A percentile compares a stretch with the other conserved stretches of the same genome.
These are phyloP conservation scores for Microctenopoma stevenorrisi DNA, from an alignment of 2,797 vertebrate genomes.

Conservation along the genomic window DNA sequence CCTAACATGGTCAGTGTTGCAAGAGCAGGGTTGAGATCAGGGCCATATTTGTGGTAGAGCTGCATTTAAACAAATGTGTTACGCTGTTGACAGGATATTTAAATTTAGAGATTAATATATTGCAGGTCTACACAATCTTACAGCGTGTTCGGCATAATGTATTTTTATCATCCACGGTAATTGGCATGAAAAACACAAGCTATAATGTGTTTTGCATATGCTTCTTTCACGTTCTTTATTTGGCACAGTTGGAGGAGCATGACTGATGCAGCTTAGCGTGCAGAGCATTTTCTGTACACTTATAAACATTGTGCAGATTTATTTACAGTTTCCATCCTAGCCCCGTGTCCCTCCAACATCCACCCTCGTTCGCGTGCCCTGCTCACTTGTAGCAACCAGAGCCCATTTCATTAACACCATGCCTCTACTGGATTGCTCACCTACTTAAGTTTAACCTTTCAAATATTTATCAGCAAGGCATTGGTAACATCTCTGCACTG, in stretches of 20 bases:
- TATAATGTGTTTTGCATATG: not conserved
- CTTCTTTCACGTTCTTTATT: not conserved
- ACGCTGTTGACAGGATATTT: conserved; percentile 14
- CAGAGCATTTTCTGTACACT: not conserved
- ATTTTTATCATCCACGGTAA: not conserved
- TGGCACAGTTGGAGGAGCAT: not conserved
- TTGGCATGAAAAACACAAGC: not conserved
- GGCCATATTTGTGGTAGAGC: not conserved
- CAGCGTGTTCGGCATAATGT: not conserved
- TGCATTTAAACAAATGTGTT: not conserved
- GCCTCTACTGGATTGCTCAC: conserved; percentile 28
- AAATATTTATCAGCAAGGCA: conserved; percentile 41
- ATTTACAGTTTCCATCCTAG: not conserved
- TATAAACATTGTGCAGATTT: not conserved
- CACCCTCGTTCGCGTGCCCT: conserved; percentile 11
- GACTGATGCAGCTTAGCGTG: not conserved
- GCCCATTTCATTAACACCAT: conserved; percentile 33
- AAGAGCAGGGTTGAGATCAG: conserved; percentile 20
- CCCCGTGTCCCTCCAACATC: not conserved
- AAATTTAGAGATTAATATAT: conserved; percentile 4
- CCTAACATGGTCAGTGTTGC: conserved; percentile 18
- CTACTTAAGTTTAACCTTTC: conserved; percentile 35
- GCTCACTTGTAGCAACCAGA: conserved; percentile 6
- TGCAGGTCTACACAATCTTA: not conserved
- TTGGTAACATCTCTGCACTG: not conserved